A percentile compares a stretch with the other conserved stretches of the same genome.
Conservation (phyloP, 2,797 vertebrate genomes). For the Acanthurus lineatus region DNA sequence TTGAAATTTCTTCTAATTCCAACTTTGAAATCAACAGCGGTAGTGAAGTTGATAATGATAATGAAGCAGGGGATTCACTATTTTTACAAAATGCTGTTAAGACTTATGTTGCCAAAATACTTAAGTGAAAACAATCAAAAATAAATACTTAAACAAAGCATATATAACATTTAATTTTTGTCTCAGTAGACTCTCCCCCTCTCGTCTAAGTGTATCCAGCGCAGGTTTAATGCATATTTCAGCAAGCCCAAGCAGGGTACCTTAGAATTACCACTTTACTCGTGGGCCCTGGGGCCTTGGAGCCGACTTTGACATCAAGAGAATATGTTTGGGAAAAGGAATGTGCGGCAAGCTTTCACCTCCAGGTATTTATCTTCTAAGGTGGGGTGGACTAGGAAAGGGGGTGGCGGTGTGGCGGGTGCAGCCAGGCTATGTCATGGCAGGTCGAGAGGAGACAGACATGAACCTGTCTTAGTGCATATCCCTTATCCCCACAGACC, state of each 20-base stretch:
- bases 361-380: conserved; percentile 95
- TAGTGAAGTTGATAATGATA: conserved; percentile 3
- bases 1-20: conserved; percentile 37
- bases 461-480: conserved; percentile 74
- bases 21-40: conserved; percentile 9
- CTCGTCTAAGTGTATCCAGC: conserved; percentile 85
- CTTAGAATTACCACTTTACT: conserved; percentile 93
- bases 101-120: conserved; percentile 25
- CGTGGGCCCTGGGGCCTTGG: conserved; percentile 91
- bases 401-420: conserved; percentile 66
- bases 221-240: conserved; percentile 97
- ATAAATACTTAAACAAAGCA: conserved; percentile 64
- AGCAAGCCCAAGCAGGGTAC: conserved; percentile 95
- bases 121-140: conserved; percentile 37
- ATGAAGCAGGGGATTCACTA: conserved; percentile 1
- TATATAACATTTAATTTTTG: conserved; percentile 65
- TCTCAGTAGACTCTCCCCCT: conserved; percentile 80
- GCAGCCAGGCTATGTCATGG: conserved; percentile 83
- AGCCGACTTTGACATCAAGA: conserved; percentile 95
- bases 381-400: conserved; percentile 81
- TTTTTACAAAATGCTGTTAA: not conserved
- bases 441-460: conserved; percentile 80
- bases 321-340: conserved; percentile 95
- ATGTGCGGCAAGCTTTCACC: conserved; percentile 96
- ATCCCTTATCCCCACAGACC: conserved; percentile 52